Conservation (phyloP, 2,888 invertebrate genomes). For the Macrophya annulata region DNA sequence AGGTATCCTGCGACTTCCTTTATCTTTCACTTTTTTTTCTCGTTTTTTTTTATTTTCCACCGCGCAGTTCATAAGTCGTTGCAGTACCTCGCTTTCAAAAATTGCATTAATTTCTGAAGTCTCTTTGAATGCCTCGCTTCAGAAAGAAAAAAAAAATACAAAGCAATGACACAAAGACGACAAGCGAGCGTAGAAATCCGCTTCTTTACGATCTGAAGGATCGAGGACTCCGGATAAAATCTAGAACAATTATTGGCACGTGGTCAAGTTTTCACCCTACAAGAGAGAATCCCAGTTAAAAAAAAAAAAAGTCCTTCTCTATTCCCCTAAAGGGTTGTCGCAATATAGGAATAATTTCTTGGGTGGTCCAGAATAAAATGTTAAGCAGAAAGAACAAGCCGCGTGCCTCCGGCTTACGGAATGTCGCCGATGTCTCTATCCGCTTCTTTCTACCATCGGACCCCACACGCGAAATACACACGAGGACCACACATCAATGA, state of each 20-base stretch:
- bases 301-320: background rate
- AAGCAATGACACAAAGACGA: background rate
- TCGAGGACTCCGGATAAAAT: background rate
- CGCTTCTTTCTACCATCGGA: conserved; percentile 77
- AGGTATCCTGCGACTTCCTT: background rate
- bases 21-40: background rate
- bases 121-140: background rate
- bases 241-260: background rate
- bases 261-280: background rate
- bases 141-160: background rate
- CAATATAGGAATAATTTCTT: conserved; percentile 62
- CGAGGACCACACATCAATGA: conserved; percentile 45
- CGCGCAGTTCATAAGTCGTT: background rate
- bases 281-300: background rate
- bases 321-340: background rate
- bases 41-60: background rate
- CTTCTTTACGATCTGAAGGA: background rate
- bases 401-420: conserved; percentile 73
- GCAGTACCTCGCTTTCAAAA: background rate
- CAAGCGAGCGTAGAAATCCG: background rate
- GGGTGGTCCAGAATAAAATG: conserved; percentile 76
- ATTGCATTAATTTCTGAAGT: background rate
- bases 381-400: conserved; percentile 71
- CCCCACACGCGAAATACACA: conserved; percentile 73
- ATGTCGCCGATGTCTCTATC: conserved; percentile 80